Conservation (phyloP, 2,797 vertebrate species). For the Syncerus caffer region DNA sequence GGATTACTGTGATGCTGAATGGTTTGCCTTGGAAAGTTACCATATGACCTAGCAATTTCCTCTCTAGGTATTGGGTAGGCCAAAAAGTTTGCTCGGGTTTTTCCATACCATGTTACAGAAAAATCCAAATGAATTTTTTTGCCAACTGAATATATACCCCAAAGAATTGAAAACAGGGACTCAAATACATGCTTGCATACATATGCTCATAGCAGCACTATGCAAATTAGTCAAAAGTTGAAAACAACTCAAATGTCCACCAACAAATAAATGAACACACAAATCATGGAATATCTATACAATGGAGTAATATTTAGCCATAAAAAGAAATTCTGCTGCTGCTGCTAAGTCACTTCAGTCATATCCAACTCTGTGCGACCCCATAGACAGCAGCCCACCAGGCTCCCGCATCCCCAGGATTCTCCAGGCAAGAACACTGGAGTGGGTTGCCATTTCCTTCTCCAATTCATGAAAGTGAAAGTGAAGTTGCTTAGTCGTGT, state of each 20-base stretch:
- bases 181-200: neutral
- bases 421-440: neutral
- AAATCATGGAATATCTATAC: neutral
- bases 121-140: neutral
- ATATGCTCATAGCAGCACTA: neutral
- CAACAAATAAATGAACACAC: neutral
- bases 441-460: neutral
- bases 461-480: neutral
- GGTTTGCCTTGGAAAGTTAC: neutral
- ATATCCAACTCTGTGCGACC: neutral
- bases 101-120: neutral
- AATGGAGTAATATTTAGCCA: neutral
- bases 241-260: neutral
- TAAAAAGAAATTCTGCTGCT: neutral
- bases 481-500: rapidly evolving
- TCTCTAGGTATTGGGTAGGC: neutral
- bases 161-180: neutral
- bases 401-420: neutral
- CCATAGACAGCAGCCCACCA: neutral
- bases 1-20: neutral
- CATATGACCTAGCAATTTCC: neutral
- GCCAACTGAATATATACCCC: neutral
- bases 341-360: neutral
- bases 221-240: neutral
- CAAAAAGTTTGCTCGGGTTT: neutral